Percentiles rank a stretch among this genome's conserved stretches.
These are phyloP conservation scores for Dynastes maya DNA, from an alignment of 2,888 invertebrate species.

Conservation along the genomic window DNA sequence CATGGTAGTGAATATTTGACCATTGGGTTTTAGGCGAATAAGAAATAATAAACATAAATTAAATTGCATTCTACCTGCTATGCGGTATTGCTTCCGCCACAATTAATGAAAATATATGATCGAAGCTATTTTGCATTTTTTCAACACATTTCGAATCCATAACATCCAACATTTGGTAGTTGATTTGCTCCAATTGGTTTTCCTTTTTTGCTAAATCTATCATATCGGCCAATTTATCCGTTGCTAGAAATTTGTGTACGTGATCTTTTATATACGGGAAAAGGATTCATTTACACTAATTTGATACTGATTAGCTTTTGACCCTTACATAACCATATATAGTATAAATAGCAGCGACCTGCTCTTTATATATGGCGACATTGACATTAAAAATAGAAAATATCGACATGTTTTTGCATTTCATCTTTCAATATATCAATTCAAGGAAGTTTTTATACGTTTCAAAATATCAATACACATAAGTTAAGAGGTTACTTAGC, in stretches of 20 bases:
- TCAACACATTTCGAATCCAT: neutral
- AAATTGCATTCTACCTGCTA: neutral
- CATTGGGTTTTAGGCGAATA: constrained; percentile 6
- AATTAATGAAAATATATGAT: neutral
- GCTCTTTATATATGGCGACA: no score
- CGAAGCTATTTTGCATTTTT: neutral
- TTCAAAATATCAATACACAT: no score
- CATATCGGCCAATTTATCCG: neutral
- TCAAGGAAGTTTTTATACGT: no score
- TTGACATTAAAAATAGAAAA: no score
- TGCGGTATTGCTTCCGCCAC: neutral
- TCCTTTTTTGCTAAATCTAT: neutral
- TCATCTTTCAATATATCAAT: no score
- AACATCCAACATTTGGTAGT: neutral
- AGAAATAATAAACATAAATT: neutral
- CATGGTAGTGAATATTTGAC: constrained; percentile 11
- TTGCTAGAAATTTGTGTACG: neutral
- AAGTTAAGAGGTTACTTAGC: no score
- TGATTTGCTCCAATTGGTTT: neutral
- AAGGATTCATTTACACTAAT: neutral
- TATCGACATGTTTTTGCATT: no score
- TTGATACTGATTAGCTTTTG: no score
- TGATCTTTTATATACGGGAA: constrained; percentile 17
- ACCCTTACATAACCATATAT: no score
- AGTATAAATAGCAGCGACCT: no score